A percentile compares a stretch with the other conserved stretches of the same genome.
These are phyloP conservation scores for Bombus huntii DNA, from an alignment of 1,140 invertebrate species.

Conservation along the genomic window DNA sequence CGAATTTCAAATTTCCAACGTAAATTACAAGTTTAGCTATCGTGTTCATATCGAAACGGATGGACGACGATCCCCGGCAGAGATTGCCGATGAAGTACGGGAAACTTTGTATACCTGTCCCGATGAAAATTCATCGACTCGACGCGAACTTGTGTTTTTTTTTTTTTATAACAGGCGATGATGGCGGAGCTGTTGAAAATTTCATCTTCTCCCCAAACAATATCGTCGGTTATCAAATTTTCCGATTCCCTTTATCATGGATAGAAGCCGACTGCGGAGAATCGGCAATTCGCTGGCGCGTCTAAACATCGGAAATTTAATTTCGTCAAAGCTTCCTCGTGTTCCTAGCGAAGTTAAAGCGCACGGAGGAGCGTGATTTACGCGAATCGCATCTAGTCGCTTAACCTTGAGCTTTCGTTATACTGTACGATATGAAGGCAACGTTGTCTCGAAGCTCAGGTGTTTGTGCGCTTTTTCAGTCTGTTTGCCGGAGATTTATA, in stretches of 20 bases:
- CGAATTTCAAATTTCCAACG: neutral
- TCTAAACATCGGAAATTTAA: constrained; percentile 9
- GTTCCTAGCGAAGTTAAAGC: neutral
- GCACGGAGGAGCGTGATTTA: constrained; percentile 9
- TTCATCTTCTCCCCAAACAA: neutral
- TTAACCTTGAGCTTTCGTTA: constrained; percentile 18
- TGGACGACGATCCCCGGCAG: neutral
- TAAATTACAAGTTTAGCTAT: constrained; percentile 7
- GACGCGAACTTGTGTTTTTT: neutral
- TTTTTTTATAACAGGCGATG: neutral
- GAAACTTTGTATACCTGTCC: neutral
- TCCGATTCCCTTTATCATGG: neutral
- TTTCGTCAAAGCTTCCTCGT: neutral
- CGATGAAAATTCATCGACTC: neutral
- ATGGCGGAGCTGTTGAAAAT: neutral
- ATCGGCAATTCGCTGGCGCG: neutral
- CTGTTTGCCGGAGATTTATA: constrained; percentile 28
- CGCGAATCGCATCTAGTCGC: constrained; percentile 2
- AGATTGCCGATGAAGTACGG: neutral
- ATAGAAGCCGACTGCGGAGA: neutral
- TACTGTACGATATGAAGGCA: neutral
- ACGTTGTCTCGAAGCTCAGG: constrained; percentile 15
- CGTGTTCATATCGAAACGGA: neutral
- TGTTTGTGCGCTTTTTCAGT: constrained; percentile 29
- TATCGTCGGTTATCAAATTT: constrained; percentile 3